Base-by-base conservation (phyloP, 2,113 vertebrate species). In the Diphyllodes magnificus region DNA sequence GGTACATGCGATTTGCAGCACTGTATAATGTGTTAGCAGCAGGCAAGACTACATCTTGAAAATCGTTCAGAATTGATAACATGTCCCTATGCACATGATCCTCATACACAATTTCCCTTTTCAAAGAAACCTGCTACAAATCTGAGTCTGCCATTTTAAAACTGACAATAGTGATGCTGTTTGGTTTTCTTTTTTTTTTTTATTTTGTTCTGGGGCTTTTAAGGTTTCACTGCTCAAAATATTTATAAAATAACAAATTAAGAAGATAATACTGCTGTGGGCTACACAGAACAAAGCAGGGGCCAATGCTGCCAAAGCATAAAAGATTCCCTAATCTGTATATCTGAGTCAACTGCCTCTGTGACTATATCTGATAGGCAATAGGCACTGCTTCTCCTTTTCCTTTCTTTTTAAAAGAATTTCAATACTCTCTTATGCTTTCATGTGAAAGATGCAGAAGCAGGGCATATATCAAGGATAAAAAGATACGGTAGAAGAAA, bases 181-280 rank as follows among this genome's bases (percentile, higher is more conserved):
- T 90, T 83, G 50, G 16, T 13, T 13, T 73, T 16, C n/a, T 44
- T 27, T 24, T 19, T 1, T 2, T 15, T 22, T 60, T 44, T 59
- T 25, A 24, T 93, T 82, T 83, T 80, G 3, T 88, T 89, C 35
- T 75, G 15, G 3, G 15, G 16, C 20, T 92, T 92, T 92, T 60
- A 79, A 87, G 30, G 11, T 63, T 59, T 81, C 14, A 56, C 16
- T 21, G 40, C 28, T 53, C 50, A 53, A 60, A 92, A 66, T 92
- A 85, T 95, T 96, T 93, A 85, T 91, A 77, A 96, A 90, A 88
- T 78, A 93, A 79, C 69, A 80, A 90, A 95, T 96, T 90, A 84
- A 54, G 77, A 59, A 60, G 66, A 53, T 93, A 86, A 82, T 88
- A 77, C 47, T 19, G 13, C 60, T 63, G 31, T 91, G 37, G 33